These are phyloP conservation scores for Aldrovandia affinis DNA, from an alignment of 2,797 vertebrate genomes.

Conservation along the genomic window DNA sequence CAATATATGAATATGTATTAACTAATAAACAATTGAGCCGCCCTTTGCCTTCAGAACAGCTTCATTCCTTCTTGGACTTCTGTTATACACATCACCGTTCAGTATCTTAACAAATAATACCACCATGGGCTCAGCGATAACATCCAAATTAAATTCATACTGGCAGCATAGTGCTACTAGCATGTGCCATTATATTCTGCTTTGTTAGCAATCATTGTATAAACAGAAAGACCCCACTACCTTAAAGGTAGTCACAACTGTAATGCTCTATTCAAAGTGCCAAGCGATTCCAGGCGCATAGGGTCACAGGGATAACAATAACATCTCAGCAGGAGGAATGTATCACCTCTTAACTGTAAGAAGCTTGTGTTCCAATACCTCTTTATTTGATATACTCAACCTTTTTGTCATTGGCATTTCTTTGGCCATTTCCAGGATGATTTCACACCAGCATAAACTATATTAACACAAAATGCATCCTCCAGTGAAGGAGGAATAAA, in stretches of 20 bases:
- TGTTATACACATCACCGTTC: neutral
- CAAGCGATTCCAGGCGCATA: neutral
- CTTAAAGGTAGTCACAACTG: neutral
- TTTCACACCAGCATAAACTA: neutral
- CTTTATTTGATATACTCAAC: neutral
- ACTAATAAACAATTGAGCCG: too few species aligned
- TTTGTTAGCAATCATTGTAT: too few species aligned
- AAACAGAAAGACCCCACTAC: neutral
- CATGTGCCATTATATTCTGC: neutral
- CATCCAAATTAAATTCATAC: neutral
- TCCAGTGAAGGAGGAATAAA: neutral
- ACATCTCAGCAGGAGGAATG: neutral
- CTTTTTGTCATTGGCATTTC: neutral
- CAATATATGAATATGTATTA: too few species aligned
- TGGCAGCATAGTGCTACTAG: neutral
- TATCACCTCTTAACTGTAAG: neutral
- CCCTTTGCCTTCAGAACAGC: too few species aligned
- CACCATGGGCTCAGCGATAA: neutral
- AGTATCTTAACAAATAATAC: neutral
- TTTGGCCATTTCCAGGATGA: neutral
- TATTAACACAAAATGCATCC: neutral
- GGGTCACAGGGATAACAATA: neutral
- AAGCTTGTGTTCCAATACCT: neutral
- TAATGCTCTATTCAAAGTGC: neutral
- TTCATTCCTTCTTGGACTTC: too few species aligned